Evolutionary conservation across 2,888 invertebrate species (phyloP), one percentile per base, ranked within the genome.

Genomic region (Cerceris ruficornis): DNA sequence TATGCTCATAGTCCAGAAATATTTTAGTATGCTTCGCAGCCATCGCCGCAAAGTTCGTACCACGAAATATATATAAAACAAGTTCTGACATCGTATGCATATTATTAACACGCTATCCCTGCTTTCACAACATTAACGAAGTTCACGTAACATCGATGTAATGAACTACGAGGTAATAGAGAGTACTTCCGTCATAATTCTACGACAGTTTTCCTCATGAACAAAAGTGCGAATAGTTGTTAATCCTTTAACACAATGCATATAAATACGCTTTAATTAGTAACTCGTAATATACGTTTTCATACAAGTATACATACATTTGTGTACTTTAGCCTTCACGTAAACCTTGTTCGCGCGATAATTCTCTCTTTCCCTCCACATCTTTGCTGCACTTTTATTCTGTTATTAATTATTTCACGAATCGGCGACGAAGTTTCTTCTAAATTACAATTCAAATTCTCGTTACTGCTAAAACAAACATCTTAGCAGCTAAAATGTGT

Each of bases 391-490:
- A 28, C 28, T 28, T 28, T 28, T 28, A 28, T 28, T 28, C 28
- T 28, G 1, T 1, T 28, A 28, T 28, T 28, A 28, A 28, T 28
- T 28, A 4, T 2, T 2, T 28, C 28, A 28, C 28, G 28, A 28
- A 28, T 28, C 4, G 6, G 46, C 41, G 46, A 17, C 42, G 55
- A 67, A 67, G 28, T 28, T 52, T 50, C 50, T 61, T 67, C 43
- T 59, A 39, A 11, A 55, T 50, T 43, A 57, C 61, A 50, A 61
- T 61, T 66, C 49, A 66, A 75, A 71, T 66, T 66, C 71, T 75
- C 55, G 75, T 66, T 75, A 75, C 60, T 58, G 28, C n/a, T n/a
- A 41, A 66, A 54, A 60, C 50, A 71, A 70, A 71, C 54, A 58
- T 54, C 17, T 41, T 28, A 14, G 43, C 28, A 15, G 43, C 49